Conservation (phyloP, 2,113 vertebrate genomes). For the Pleuronectes platessa region DNA sequence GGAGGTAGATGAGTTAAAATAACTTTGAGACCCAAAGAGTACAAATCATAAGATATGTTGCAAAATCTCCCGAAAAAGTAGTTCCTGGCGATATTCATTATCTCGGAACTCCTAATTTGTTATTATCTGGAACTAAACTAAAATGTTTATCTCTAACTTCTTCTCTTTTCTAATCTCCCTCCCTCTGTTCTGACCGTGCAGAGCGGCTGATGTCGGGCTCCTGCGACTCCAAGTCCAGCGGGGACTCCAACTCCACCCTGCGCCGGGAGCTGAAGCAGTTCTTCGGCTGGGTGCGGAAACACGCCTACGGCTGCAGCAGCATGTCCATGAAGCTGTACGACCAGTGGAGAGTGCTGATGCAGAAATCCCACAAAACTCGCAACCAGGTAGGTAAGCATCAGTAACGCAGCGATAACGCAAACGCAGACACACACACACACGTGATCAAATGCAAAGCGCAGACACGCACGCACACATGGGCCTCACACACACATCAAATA, state of each 20-base stretch:
- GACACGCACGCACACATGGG: slow-evolving; percentile 8
- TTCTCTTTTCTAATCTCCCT: not conserved
- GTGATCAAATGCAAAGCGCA: not conserved
- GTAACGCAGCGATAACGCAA: slow-evolving; percentile 27
- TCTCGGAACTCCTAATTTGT: not conserved
- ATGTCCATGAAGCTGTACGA: slow-evolving; percentile 98
- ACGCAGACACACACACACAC: not conserved
- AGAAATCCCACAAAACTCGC: slow-evolving; percentile 97
- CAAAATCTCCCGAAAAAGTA: too few relatives aligned
- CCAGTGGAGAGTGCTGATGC: slow-evolving; percentile 98
- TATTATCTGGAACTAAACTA: too few relatives aligned
- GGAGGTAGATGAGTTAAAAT: too few relatives aligned
- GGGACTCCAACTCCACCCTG: slow-evolving; percentile 93
- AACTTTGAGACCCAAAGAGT: too few relatives aligned
- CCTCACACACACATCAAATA: slow-evolving; percentile 1
- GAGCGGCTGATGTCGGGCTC: slow-evolving; percentile 86
- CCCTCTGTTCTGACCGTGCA: slow-evolving; percentile 38
- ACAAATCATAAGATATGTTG: too few relatives aligned
- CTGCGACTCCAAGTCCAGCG: slow-evolving; percentile 91
- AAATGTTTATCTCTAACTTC: not conserved
- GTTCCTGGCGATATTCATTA: not conserved
- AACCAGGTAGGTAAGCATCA: slow-evolving; percentile 97
- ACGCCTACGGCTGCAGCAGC: slow-evolving; percentile 94
- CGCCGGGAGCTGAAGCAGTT: slow-evolving; percentile 97
- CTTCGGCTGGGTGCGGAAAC: slow-evolving; percentile 97